Percentiles rank a stretch among this genome's conserved stretches.
These are phyloP conservation scores for Piaya cayana DNA, from an alignment of 2,113 vertebrate genomes.

Conservation along the genomic window DNA sequence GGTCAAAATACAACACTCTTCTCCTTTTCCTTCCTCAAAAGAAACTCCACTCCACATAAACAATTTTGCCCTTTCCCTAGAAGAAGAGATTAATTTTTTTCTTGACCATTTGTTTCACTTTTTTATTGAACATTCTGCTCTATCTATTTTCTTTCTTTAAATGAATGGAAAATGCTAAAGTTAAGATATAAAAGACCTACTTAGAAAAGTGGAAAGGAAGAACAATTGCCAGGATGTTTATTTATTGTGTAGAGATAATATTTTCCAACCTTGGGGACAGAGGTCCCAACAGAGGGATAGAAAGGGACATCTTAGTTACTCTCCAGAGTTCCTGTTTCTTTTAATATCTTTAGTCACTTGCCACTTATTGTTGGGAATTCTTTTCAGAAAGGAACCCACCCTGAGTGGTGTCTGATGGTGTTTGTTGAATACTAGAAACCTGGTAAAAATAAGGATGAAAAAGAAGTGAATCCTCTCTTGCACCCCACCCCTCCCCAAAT, in stretches of 20 bases:
- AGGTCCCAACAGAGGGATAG: background rate
- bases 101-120: background rate
- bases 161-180: background rate
- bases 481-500: fast-evolving
- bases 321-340: background rate
- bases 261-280: background rate
- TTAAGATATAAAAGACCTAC: background rate
- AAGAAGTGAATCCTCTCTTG: background rate
- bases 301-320: background rate
- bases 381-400: background rate
- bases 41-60: background rate
- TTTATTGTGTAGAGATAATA: background rate
- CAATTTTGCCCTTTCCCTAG: background rate
- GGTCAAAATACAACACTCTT: background rate
- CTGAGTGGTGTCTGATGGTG: background rate
- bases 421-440: background rate
- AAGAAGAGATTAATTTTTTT: background rate
- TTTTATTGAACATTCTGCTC: background rate
- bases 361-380: background rate
- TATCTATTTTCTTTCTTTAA: background rate
- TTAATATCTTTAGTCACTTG: background rate
- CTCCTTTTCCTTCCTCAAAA: background rate
- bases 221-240: background rate
- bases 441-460: background rate
- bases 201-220: background rate